Evolutionary conservation across 2,113 vertebrate species (phyloP).

Genomic region (Sander vitreus): DNA sequence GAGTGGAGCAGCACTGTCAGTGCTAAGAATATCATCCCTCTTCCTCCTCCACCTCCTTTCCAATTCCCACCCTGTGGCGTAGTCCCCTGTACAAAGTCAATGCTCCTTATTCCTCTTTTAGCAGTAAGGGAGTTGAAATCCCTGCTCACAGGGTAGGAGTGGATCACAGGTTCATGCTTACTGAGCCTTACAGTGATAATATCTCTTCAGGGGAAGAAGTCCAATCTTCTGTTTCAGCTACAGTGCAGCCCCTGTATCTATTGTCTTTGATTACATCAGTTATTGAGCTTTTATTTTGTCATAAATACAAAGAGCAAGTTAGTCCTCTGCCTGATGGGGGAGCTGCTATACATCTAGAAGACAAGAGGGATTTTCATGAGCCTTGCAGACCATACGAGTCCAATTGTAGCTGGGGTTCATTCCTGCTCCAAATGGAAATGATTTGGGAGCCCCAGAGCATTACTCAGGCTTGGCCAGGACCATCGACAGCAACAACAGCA

Average conservation of each 20-base stretch:
- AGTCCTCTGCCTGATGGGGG: conserved; percentile 42
- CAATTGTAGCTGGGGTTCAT: conserved; percentile 66
- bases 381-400: conserved; percentile 60
- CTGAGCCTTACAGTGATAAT: conserved; percentile 61
- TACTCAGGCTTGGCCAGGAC: conserved; percentile 74
- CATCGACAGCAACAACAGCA: conserved; percentile 50
- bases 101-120: conserved; percentile 60
- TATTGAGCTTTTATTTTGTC: conserved; percentile 51
- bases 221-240: conserved; percentile 57
- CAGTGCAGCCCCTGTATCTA: conserved; percentile 27
- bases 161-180: conserved; percentile 66
- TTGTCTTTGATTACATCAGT: conserved; percentile 56
- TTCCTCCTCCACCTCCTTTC: conserved; percentile 45
- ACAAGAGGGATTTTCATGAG: conserved; percentile 56
- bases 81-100: conserved; percentile 64
- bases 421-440: conserved; percentile 73
- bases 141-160: conserved; percentile 51
- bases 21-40: conserved; percentile 72
- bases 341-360: conserved; percentile 42
- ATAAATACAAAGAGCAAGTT: conserved; percentile 45
- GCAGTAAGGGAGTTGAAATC: conserved; percentile 64
- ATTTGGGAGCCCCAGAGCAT: conserved; percentile 74
- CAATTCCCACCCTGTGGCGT: conserved; percentile 47
- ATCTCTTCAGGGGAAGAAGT: conserved; percentile 61
- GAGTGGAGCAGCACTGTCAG: conserved; percentile 79